A percentile compares a stretch with the other conserved stretches of the same genome.
Evolutionary conservation across 2,888 invertebrate genomes (phyloP).

Genomic region (Agonopterix arenella): DNA sequence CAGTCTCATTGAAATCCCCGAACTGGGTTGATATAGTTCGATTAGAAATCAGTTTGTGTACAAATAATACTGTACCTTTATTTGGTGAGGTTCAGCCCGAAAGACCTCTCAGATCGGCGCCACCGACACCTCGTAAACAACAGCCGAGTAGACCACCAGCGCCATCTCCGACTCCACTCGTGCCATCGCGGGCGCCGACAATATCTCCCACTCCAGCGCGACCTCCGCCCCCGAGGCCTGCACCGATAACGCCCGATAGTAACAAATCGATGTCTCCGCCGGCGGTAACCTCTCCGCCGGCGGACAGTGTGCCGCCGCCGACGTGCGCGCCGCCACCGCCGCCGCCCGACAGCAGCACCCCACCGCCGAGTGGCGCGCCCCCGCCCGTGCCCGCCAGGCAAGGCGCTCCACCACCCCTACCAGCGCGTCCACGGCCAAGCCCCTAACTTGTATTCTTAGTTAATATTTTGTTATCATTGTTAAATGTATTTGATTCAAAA

Average conservation of each 20-base stretch:
- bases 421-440: conserved; percentile 74
- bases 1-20: conserved; percentile 86
- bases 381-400: conserved; percentile 75
- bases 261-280: background rate
- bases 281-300: conserved; percentile 60
- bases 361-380: conserved; percentile 51
- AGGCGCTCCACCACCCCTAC: conserved; percentile 80
- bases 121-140: conserved; percentile 68
- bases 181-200: conserved; percentile 60
- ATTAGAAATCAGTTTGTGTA: conserved; percentile 89
- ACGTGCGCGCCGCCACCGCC: conserved; percentile 81
- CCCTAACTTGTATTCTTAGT: background rate
- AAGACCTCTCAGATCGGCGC: conserved; percentile 59
- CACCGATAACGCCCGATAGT: conserved; percentile 19
- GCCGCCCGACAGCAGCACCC: conserved; percentile 47
- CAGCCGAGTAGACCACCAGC: conserved; percentile 79
- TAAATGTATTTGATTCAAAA: no score
- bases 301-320: conserved; percentile 79
- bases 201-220: conserved; percentile 63
- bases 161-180: conserved; percentile 71
- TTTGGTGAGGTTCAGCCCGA: conserved; percentile 64
- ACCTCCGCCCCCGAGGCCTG: conserved; percentile 47
- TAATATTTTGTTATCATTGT: no score
- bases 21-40: conserved; percentile 90
- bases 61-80: conserved; percentile 89